Evolutionary conservation across 2,888 invertebrate genomes (phyloP).

Genomic region (Aporophyla nigra): DNA sequence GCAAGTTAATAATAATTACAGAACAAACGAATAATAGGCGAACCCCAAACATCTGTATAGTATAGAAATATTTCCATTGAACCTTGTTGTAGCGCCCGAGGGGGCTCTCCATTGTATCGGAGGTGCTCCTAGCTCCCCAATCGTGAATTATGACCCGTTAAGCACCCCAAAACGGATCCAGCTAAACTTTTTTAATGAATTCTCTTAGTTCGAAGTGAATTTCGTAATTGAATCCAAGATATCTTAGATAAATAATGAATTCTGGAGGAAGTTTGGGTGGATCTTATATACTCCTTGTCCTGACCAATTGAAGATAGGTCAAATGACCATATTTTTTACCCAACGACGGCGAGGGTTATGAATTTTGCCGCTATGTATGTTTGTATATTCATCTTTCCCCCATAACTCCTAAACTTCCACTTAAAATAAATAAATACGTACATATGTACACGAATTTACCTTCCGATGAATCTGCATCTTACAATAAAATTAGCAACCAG

Average conservation of each 20-base stretch:
- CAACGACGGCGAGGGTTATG: too few relatives aligned
- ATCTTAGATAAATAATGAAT: constrained; percentile 15
- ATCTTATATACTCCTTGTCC: background rate
- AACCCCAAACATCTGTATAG: constrained; percentile 54
- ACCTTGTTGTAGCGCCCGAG: constrained; percentile 60
- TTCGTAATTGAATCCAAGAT: constrained; percentile 40
- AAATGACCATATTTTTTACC: background rate
- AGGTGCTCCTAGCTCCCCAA: constrained; percentile 41
- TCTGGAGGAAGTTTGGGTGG: background rate
- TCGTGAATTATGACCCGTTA: constrained; percentile 57
- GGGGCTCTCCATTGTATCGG: constrained; percentile 66
- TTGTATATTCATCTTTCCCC: too few relatives aligned
- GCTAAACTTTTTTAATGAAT: constrained; percentile 43
- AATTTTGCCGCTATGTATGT: too few relatives aligned
- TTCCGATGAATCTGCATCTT: background rate
- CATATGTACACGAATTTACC: background rate
- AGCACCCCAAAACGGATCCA: constrained; percentile 30
- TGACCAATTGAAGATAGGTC: background rate
- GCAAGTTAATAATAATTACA: constrained; percentile 40
- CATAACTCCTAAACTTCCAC: too few relatives aligned
- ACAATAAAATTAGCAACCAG: background rate
- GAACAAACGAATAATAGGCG: constrained; percentile 20
- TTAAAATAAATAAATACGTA: too few relatives aligned
- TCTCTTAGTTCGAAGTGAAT: constrained; percentile 16
- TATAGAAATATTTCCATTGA: constrained; percentile 58